Evolutionary conservation across 1,140 invertebrate species (phyloP), one percentile per base, ranked within the genome.

Genomic region (Lasioglossum albipes): DNA sequence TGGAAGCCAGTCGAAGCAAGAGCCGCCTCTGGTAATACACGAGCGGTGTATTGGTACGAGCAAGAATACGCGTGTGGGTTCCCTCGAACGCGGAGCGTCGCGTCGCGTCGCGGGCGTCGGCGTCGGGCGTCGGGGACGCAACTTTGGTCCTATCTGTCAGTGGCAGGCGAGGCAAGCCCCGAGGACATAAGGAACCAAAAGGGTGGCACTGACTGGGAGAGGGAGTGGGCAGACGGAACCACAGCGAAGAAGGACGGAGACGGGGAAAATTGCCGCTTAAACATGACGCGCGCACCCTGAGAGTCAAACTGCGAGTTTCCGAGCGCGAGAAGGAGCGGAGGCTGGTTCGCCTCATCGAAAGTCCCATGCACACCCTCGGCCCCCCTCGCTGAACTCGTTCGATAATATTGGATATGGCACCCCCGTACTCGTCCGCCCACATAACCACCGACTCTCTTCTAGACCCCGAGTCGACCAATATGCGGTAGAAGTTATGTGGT

Each of bases 371-470:
- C 71, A 75, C 45, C 67, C 57, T 75, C 80, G 76, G 71, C 76
- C 69, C 74, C 84, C 74, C 76, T 65, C 74, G 80, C 74, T 61
- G 10, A 74, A 84, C 81, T 83, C 73, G 84, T 85, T 86, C 84
- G 85, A 87, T 86, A 87, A 86, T 87, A 87, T 87, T 81, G 81
- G 85, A 87, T 87, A 82, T 86, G 84, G 79, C 84, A 82, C 66
- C 80, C n/a, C 61, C 31, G 13, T 70, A 54, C 59, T 68, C 73
- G 68, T 31, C 61, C 83, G 68, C 75, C 62, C 64, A 69, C 75
- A 52, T 75, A 83, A 85, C 80, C 84, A 83, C 84, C 76, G 72
- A 49, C 42, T 67, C 82, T 67, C 57, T 68, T 54, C 72, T 16
- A 31, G 20, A 52, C 72, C 45, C 42, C 52, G 74, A 79, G 75